phyloP scores from a whole-genome alignment of 2,888 invertebrate species.

The Tiliacea citrago region DNA sequence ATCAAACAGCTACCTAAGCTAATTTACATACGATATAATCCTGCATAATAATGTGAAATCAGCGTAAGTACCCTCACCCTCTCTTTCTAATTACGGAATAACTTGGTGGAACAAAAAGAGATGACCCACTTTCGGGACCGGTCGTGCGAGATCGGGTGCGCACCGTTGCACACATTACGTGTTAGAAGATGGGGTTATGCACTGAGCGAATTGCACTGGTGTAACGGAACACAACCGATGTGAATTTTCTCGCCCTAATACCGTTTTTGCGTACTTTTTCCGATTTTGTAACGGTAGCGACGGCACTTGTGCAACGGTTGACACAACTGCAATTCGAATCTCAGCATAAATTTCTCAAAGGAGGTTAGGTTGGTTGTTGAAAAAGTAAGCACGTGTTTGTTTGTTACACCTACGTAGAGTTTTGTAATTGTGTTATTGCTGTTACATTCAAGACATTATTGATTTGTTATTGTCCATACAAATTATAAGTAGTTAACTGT shows the following conservation, averaged over 20 bases:
- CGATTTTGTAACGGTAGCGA: slow-evolving; percentile 80
- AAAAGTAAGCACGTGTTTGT: slow-evolving; percentile 58
- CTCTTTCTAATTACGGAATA: slow-evolving; percentile 90
- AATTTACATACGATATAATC: slow-evolving; percentile 73
- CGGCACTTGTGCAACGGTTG: slow-evolving; percentile 82
- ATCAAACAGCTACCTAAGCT: slow-evolving; percentile 60
- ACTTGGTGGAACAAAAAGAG: slow-evolving; percentile 90
- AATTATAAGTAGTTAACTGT: neutral
- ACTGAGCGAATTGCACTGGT: slow-evolving; percentile 79
- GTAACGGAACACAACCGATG: slow-evolving; percentile 87
- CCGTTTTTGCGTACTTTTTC: slow-evolving; percentile 85
- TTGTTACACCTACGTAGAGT: slow-evolving; percentile 41
- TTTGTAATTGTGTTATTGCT: slow-evolving; percentile 44
- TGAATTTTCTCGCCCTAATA: slow-evolving; percentile 90
- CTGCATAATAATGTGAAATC: slow-evolving; percentile 71
- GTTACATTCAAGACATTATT: slow-evolving; percentile 18
- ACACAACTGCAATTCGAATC: slow-evolving; percentile 71
- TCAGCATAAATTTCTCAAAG: slow-evolving; percentile 61
- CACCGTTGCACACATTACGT: slow-evolving; percentile 90
- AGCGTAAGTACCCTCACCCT: slow-evolving; percentile 67
- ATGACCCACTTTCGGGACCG: slow-evolving; percentile 90
- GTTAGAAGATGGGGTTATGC: slow-evolving; percentile 89
- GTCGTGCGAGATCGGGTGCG: slow-evolving; percentile 89
- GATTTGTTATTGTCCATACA: slow-evolving; percentile 1
- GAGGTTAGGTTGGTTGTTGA: slow-evolving; percentile 57